These are phyloP conservation scores for Excalfactoria chinensis DNA, from an alignment of 2,113 vertebrate genomes.

Conservation along the genomic window DNA sequence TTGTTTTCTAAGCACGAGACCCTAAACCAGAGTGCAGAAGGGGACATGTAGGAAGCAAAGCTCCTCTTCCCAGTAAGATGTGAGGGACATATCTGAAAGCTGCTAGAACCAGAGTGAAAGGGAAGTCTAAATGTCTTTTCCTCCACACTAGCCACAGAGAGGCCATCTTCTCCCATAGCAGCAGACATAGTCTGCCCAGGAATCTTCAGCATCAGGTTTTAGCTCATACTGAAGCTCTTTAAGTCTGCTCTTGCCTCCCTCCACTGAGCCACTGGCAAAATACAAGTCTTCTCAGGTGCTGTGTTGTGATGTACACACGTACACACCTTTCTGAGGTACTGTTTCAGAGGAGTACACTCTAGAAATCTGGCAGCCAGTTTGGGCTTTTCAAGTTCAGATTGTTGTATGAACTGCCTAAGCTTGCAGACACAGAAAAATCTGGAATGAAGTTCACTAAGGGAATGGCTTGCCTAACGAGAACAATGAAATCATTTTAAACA, in stretches of 20 bases:
- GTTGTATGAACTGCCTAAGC: background rate
- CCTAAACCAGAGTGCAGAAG: background rate
- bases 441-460: background rate
- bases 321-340: background rate
- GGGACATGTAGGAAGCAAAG: accelerated
- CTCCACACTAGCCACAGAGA: background rate
- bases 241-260: background rate
- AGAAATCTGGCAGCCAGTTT: background rate
- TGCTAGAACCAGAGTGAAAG: background rate
- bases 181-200: background rate
- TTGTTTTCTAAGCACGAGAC: background rate
- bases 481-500: background rate
- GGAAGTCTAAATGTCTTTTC: background rate
- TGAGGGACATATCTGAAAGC: background rate
- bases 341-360: background rate
- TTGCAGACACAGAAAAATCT: background rate
- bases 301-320: too few relatives aligned
- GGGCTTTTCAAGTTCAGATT: background rate
- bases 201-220: background rate
- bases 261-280: background rate
- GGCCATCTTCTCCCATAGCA: background rate
- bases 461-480: background rate
- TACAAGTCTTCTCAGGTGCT: background rate
- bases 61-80: background rate
- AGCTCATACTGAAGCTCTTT: background rate